Evolutionary conservation across 2,888 invertebrate species (phyloP), one percentile per base, ranked within the genome.

Genomic region (Drosophila pegasa): DNA sequence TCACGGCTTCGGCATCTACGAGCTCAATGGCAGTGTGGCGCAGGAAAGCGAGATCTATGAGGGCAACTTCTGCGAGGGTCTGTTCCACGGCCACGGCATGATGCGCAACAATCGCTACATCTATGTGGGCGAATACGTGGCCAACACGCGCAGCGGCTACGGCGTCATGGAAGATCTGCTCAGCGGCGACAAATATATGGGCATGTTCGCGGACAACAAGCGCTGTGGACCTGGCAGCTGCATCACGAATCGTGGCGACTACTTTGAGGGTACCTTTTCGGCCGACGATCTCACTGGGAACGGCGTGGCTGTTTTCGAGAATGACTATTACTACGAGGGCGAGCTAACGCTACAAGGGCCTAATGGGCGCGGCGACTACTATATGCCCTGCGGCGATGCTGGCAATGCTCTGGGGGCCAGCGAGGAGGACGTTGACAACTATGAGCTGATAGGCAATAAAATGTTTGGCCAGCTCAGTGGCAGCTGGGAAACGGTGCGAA

Each of bases 81-180:
- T 94, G 54, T 95, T 96, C 1, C 96, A 97, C 87, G 98, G 98
- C 0, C 97, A 98, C 89, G 98, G 98, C 0, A 95, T 96, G 59
- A 94, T 96, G 71, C 95, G 95, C 67, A 96, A 96, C 87, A 97
- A 97, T 22, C 95, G 95, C 74, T 96, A 96, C 87, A 95, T 95
- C 60, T 98, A 98, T 90, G 96, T 97, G n/a, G 98, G 98, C 0
- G 97, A 97, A 87, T 98, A 97, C 96, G 93, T 94, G 14, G 93
- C 93, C 54, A 97, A 97, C 20, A 94, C 94, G 2, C 95, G 95
- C 78, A 95, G 95, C 78, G 98, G 98, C 0, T 98, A 98, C 84
- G 98, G 98, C 0, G 96, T 98, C 1, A 95, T 97, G 94, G 97
- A 98, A 88, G 96, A 97, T 85, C 96, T 97, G 52, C 94, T 95